Evolutionary conservation across 2,113 vertebrate genomes (phyloP).

Genomic region (Chaetorhynchus papuensis): DNA sequence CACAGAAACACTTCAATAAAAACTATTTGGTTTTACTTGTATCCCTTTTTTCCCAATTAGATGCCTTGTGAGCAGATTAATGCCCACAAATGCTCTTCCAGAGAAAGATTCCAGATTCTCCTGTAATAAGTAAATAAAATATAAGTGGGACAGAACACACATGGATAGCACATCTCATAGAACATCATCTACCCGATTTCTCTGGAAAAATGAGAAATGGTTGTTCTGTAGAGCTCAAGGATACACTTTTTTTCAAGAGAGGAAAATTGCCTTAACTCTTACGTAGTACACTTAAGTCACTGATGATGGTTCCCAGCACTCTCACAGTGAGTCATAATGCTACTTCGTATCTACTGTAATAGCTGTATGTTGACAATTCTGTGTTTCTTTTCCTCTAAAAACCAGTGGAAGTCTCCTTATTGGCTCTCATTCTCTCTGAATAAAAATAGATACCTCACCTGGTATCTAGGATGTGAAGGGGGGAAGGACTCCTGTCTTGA

Average conservation of each 20-base stretch:
- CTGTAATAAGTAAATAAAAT: background rate
- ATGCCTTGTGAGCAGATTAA: background rate
- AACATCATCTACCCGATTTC: background rate
- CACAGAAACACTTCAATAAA: background rate
- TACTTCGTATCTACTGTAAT: background rate
- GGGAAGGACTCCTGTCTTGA: background rate
- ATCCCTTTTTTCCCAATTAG: background rate
- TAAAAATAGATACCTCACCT: background rate
- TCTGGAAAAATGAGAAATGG: background rate
- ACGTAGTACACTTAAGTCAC: background rate
- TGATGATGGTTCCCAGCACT: background rate
- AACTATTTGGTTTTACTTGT: background rate
- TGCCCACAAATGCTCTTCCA: background rate
- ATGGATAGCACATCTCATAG: background rate
- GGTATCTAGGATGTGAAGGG: background rate
- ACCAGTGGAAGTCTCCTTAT: background rate
- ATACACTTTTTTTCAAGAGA: background rate
- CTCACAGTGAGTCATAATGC: background rate
- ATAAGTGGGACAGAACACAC: background rate
- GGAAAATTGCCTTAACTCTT: background rate
- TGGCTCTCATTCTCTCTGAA: background rate
- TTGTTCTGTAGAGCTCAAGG: background rate
- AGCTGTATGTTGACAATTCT: background rate
- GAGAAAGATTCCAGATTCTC: background rate
- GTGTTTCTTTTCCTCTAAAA: background rate